Evolutionary conservation across 2,888 invertebrate species (phyloP), one percentile per base, ranked within the genome.

Genomic region (Mimas tiliae): DNA sequence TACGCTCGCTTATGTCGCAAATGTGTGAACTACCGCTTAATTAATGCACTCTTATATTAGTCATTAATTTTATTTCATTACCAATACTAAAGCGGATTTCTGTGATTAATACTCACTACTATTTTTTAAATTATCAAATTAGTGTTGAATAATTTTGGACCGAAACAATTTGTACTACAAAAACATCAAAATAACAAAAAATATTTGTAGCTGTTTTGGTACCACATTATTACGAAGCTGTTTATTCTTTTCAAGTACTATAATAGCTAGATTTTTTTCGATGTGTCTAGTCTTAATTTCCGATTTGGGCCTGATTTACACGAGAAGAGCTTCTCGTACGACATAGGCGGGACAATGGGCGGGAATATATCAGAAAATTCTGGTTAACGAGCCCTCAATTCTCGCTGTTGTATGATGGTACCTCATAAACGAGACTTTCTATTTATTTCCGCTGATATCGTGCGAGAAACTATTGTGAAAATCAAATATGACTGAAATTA

Each of bases 21-120:
- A 53, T 11, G 58, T 58, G 42, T 58, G 42, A 12, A 16, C 58
- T 38, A 55, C 16, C 16, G 34, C 34, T 55, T 55, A 55, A 38
- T 53, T 38, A 48, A 58, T 34, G 11, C 6, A 38, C 19, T 12
- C 58, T 58, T 42, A 58, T 16, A 12, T 42, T 16, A 12, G 42
- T 58, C 19, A 55, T 58, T 16, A 3, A n/a, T 38, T 27, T 27
- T 27, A 27, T 4, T 3, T 9, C 19, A 27, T 14, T 52, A 42
- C 11, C 38, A 19, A 16, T 58, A 42, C 0, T 19, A 58, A 58
- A 42, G 19, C 38, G 38, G 19, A 21, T 38, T 58, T 38, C 12
- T 38, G 4, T 0, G n/a, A n/a, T 14, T 51, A 50, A 50, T 8
- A 8, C 19, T 21, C 21, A 19, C 19, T 51, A 51, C 8, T 9